Conservation (phyloP, 2,113 vertebrate species). For the Callipepla squamata region DNA sequence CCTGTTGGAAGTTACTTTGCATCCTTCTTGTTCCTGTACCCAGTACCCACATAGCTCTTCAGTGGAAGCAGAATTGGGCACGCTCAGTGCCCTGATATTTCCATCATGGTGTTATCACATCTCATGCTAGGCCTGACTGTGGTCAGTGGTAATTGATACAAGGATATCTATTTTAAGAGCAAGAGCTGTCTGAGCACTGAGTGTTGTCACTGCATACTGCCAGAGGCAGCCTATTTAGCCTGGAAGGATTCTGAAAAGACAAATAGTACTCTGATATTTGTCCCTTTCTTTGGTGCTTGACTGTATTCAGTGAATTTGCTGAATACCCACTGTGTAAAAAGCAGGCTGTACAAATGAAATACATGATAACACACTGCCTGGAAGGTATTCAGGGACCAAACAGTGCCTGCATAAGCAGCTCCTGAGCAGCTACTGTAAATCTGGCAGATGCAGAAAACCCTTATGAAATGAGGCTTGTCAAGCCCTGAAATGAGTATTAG, state of each 20-base stretch:
- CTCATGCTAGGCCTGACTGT: rapidly evolving
- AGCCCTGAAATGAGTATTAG: neutral
- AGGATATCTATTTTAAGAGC: neutral
- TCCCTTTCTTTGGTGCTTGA: neutral
- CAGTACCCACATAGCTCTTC: neutral
- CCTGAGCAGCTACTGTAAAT: neutral
- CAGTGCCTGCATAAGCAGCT: neutral
- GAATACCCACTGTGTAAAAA: neutral
- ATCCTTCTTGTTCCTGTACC: neutral
- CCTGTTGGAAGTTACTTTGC: neutral
- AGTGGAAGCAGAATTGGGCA: neutral
- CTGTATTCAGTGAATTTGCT: neutral
- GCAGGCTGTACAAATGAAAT: neutral
- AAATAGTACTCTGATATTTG: neutral
- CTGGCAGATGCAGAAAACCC: neutral
- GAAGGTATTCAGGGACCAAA: neutral
- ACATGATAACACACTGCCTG: neutral
- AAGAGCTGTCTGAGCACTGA: neutral
- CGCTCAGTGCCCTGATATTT: neutral
- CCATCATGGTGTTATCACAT: rapidly evolving
- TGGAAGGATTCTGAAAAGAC: neutral
- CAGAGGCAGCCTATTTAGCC: neutral
- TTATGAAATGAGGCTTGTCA: neutral
- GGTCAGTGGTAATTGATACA: neutral
- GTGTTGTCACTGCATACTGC: rapidly evolving